Evolutionary conservation across 2,797 vertebrate genomes (phyloP).

Genomic region (Syndactyla subalaris): DNA sequence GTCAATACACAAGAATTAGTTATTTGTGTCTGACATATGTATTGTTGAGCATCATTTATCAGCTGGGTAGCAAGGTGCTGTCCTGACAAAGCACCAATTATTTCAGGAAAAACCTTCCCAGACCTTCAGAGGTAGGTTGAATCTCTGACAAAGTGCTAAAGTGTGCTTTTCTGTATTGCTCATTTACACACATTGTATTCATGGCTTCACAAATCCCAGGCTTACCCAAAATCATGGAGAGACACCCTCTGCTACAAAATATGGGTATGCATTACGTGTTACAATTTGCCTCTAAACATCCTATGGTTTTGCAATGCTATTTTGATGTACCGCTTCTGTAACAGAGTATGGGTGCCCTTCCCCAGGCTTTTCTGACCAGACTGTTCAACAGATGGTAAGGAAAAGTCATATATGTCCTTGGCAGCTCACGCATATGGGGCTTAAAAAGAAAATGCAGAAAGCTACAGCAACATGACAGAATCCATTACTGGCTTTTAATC

Average conservation of each 20-base stretch:
- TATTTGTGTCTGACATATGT: background rate
- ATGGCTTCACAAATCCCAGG: background rate
- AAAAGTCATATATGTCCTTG: slow-evolving; percentile 19
- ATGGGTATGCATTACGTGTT: background rate
- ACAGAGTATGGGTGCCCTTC: background rate
- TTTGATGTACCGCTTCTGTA: background rate
- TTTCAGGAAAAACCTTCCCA: background rate
- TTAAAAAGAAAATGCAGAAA: slow-evolving; percentile 2
- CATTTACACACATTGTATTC: background rate
- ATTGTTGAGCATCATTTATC: background rate
- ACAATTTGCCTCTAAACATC: background rate
- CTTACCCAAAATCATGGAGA: background rate
- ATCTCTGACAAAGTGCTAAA: background rate
- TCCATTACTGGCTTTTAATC: slow-evolving; percentile 42
- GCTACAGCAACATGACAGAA: slow-evolving; percentile 10
- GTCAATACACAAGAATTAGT: background rate
- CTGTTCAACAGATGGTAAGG: slow-evolving; percentile 22
- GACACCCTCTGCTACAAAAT: background rate
- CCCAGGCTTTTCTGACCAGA: slow-evolving; percentile 1
- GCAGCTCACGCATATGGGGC: background rate
- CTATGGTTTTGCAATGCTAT: background rate
- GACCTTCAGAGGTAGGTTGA: background rate
- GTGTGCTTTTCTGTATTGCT: background rate
- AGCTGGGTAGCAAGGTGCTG: background rate
- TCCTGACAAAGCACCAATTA: background rate